Evolutionary conservation across 2,888 invertebrate genomes (phyloP).

Genomic region (Amphipyra tragopoginis): DNA sequence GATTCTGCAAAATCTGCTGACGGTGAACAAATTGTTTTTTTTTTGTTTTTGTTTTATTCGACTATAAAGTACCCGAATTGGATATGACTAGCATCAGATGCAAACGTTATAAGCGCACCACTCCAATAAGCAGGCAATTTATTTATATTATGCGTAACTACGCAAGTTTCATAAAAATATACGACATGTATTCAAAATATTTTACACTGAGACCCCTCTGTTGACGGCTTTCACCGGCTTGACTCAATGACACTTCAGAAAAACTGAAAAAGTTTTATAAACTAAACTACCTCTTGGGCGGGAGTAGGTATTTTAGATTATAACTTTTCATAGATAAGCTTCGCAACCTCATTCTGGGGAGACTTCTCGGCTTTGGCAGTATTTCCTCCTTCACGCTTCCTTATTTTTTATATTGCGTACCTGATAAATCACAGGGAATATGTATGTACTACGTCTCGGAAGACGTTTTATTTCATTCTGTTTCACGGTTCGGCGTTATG

Average conservation of each 20-base stretch:
- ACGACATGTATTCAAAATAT: conserved; percentile 59
- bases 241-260: conserved; percentile 67
- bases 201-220: conserved; percentile 55
- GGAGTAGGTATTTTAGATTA: conserved; percentile 59
- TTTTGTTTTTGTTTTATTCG: background rate
- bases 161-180: conserved; percentile 54
- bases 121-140: conserved; percentile 41
- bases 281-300: conserved; percentile 57
- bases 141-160: conserved; percentile 53
- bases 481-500: conserved; percentile 10
- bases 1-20: conserved; percentile 40
- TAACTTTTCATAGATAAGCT: conserved; percentile 61
- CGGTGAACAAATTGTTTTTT: background rate
- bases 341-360: conserved; percentile 41
- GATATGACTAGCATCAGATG: conserved; percentile 19
- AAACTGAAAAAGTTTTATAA: conserved; percentile 68
- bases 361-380: conserved; percentile 30
- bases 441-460: conserved; percentile 23
- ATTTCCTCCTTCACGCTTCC: conserved; percentile 28
- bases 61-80: conserved; percentile 1
- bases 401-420: conserved; percentile 43
- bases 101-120: conserved; percentile 22
- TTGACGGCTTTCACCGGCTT: conserved; percentile 66
- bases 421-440: conserved; percentile 40
- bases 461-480: conserved; percentile 42